A percentile compares a stretch with the other conserved stretches of the same genome.
Evolutionary conservation across 2,888 invertebrate species (phyloP).

Genomic region (Ganaspis brasiliensis): DNA sequence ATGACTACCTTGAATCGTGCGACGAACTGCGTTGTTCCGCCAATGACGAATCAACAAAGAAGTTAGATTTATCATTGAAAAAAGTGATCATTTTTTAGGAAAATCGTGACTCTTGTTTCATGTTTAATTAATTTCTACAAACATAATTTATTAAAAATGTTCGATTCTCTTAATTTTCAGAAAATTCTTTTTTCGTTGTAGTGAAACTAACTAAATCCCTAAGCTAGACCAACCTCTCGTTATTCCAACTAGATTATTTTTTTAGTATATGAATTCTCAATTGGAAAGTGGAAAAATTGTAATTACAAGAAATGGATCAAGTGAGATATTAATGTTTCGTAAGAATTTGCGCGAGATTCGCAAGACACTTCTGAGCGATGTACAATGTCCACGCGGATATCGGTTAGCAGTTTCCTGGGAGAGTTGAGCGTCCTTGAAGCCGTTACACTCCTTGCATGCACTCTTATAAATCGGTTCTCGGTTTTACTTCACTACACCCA

Average conservation of each 20-base stretch:
- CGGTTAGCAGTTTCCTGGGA: constrained; percentile 77
- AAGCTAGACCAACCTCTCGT: too few species aligned
- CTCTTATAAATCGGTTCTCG: constrained; percentile 64
- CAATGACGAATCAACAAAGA: not conserved
- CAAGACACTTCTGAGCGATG: not conserved
- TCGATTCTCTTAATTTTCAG: too few species aligned
- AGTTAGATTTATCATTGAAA: not conserved
- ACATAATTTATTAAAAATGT: too few species aligned
- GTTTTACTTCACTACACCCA: constrained; percentile 68
- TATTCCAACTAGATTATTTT: too few species aligned
- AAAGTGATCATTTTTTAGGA: too few species aligned
- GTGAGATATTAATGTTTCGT: constrained; percentile 7
- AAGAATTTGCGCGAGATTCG: constrained; percentile 3
- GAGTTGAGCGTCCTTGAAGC: constrained; percentile 76
- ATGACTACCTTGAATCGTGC: not conserved
- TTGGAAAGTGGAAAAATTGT: not conserved
- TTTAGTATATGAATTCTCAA: not conserved
- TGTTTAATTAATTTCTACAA: too few species aligned
- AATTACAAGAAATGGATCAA: not conserved
- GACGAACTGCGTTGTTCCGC: constrained; percentile 1
- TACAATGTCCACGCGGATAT: constrained; percentile 72
- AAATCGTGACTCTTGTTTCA: too few species aligned
- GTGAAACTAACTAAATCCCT: too few species aligned
- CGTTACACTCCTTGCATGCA: constrained; percentile 71
- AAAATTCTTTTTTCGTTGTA: too few species aligned